A percentile compares a stretch with the other conserved stretches of the same genome.
Evolutionary conservation across 1,140 invertebrate species (phyloP).

Genomic region (Amyelois transitella): DNA sequence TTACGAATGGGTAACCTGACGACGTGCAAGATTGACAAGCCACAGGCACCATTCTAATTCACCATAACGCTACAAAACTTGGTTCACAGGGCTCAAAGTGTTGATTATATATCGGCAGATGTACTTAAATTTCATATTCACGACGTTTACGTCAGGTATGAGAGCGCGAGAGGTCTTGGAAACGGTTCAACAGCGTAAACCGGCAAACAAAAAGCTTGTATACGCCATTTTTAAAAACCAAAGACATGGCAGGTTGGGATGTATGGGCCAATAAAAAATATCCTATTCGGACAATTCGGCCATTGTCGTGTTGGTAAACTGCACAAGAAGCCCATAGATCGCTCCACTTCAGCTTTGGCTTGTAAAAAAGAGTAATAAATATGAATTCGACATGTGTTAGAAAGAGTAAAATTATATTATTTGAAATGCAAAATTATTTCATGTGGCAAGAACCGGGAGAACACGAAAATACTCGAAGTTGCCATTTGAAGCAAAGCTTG

Average conservation of each 20-base stretch:
- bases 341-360: conserved; percentile 70
- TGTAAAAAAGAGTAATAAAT: conserved; percentile 72
- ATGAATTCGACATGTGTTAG: conserved; percentile 69
- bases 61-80: conserved; percentile 71
- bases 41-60: conserved; percentile 74
- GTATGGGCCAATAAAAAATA: conserved; percentile 74
- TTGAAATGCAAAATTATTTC: conserved; percentile 37
- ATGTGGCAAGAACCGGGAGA: conserved; percentile 41
- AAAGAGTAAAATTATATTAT: conserved; percentile 63
- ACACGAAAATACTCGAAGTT: background rate
- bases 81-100: conserved; percentile 63
- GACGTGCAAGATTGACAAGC: conserved; percentile 72
- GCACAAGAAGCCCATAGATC: conserved; percentile 70
- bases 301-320: conserved; percentile 75
- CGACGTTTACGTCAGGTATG: conserved; percentile 58
- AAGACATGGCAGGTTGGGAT: conserved; percentile 73
- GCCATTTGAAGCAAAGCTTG: background rate
- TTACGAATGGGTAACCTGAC: conserved; percentile 70
- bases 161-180: conserved; percentile 56
- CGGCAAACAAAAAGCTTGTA: conserved; percentile 76
- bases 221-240: conserved; percentile 76
- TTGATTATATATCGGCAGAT: conserved; percentile 71
- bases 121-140: conserved; percentile 74
- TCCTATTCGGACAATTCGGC: conserved; percentile 70
- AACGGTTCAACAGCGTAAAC: conserved; percentile 71